Base-by-base conservation (phyloP, 2,888 invertebrate genomes). In the Drosophila peninsularis region DNA sequence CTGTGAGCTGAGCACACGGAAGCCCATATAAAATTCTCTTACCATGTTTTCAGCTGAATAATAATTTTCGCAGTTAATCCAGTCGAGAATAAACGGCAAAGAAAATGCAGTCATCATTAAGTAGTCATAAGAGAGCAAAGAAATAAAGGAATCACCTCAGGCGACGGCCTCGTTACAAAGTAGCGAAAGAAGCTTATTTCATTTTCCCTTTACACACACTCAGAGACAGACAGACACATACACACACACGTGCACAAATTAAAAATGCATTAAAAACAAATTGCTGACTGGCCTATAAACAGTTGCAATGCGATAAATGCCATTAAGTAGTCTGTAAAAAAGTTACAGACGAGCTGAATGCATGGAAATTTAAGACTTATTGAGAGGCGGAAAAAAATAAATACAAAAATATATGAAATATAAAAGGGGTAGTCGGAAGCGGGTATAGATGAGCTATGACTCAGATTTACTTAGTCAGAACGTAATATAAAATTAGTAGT, bases 181-280 rank as follows among this genome's bases (percentile, higher is more conserved):
- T 53, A 49, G 37, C 42, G 45, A 62, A 45, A 50, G 42, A 34
- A 61, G 21, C 21, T 64, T 57, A 70, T 74, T 74, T 58, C 62
- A 75, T 75, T 74, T 74, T 75, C 62, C 17, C 57, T 64, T 69
- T 75, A 5, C 52, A 37, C 36, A 50, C 62, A 30, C 17, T 37
- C 36, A 19, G 9, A 17, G 9, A 37, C n/a, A 37, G 9, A 17
- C 37, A 37, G 39, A 50, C 45, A 39, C 34, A 32, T 11, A 24
- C 9, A 39, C 36, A 37, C 14, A 19, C 32, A 45, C 56, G 64
- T 14, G 37, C n/a, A 30, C 17, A 42, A 64, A 63, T 74, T 74
- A 69, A 74, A 69, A 60, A 74, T 74, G 73, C 69, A 74, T 74
- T 74, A 70, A 75, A 75, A 54, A 45, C 56, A 69, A 74, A 74